Percentiles rank a stretch among this genome's conserved stretches.
Conservation (phyloP, 2,113 vertebrate genomes). For the Chelonoidis abingdonii region DNA sequence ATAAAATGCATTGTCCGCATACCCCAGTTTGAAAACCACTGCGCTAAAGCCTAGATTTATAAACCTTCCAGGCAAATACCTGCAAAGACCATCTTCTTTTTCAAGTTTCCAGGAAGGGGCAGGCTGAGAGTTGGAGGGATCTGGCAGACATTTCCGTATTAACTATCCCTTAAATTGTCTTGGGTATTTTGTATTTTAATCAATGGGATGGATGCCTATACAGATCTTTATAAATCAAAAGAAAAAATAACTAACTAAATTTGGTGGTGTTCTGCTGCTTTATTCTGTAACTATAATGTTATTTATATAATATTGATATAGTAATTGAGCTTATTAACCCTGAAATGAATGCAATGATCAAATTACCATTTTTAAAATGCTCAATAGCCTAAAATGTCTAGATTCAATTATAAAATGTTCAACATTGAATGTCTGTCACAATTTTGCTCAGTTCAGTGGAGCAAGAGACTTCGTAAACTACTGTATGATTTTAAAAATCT, state of each 20-base stretch:
- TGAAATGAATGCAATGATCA: not conserved
- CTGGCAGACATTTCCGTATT: not conserved
- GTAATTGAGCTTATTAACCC: not conserved
- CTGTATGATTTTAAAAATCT: not conserved
- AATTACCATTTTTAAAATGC: not conserved
- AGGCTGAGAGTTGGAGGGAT: not conserved
- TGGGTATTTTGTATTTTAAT: not conserved
- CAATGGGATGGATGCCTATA: not conserved
- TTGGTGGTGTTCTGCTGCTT: not conserved
- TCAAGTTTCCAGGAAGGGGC: not conserved
- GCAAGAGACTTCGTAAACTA: not conserved
- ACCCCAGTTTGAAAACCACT: not conserved
- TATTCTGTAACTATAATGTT: not conserved
- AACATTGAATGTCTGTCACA: not conserved
- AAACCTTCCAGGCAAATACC: not conserved
- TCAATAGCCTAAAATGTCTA: not conserved
- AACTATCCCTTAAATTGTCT: not conserved
- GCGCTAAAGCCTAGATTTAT: not conserved
- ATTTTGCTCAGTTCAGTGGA: not conserved
- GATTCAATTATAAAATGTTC: not conserved
- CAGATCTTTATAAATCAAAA: not conserved
- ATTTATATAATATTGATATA: not conserved
- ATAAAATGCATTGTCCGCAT: not conserved
- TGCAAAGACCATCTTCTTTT: not conserved
- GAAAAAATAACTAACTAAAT: not conserved